Evolutionary conservation across 2,888 invertebrate species (phyloP).

Genomic region (Nomada goodeniana): DNA sequence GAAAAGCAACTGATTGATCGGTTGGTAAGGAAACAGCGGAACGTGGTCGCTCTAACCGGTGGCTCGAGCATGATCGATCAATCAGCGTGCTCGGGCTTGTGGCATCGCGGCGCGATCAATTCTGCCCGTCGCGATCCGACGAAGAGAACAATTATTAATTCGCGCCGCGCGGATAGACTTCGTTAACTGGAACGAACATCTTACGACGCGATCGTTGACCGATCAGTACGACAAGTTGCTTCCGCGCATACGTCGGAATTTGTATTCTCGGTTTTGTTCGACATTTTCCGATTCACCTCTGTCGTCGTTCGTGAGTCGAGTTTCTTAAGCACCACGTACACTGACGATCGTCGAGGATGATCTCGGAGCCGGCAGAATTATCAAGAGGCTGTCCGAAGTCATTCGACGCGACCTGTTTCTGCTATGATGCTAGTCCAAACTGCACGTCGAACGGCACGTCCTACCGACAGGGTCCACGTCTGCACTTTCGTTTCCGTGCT

Average conservation of each 20-base stretch:
- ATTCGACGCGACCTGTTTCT: conserved; percentile 60
- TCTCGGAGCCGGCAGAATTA: conserved; percentile 31
- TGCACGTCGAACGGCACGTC: conserved; percentile 62
- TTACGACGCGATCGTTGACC: not conserved
- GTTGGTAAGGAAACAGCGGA: conserved; percentile 55
- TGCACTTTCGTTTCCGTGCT: not conserved
- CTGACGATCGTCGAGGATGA: conserved; percentile 50
- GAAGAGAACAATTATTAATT: conserved; percentile 11
- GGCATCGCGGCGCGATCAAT: conserved; percentile 60
- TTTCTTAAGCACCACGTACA: conserved; percentile 59
- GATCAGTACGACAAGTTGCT: not conserved
- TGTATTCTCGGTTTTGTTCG: not conserved
- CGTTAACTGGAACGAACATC: not conserved
- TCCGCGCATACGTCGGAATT: too few species aligned
- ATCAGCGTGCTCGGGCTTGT: conserved; percentile 53
- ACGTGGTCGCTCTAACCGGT: conserved; percentile 18
- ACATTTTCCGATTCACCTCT: conserved; percentile 32
- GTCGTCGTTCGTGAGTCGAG: conserved; percentile 52
- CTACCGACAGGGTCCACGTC: not conserved
- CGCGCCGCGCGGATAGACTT: not conserved
- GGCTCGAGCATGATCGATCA: conserved; percentile 59
- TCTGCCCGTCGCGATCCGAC: conserved; percentile 35
- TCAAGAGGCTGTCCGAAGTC: conserved; percentile 40
- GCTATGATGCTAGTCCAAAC: conserved; percentile 68
- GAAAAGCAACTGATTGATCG: conserved; percentile 70